These are phyloP conservation scores for Xenus cinereus DNA, from an alignment of 2,113 vertebrate genomes.

Conservation along the genomic window DNA sequence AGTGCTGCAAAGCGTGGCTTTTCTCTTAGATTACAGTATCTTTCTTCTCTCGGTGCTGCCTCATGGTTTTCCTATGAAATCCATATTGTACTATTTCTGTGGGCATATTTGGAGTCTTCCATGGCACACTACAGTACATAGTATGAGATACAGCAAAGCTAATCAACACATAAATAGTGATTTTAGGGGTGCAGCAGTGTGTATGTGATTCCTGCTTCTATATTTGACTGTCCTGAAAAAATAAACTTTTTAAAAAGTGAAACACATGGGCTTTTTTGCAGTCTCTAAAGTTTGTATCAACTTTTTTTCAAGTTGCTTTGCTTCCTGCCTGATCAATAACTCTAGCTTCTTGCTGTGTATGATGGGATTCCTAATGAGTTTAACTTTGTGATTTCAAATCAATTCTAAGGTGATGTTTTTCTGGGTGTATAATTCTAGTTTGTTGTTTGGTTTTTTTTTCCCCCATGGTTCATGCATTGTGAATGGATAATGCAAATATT, in stretches of 20 bases:
- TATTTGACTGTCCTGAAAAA: neutral
- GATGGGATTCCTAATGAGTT: neutral
- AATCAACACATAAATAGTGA: neutral
- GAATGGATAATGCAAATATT: neutral
- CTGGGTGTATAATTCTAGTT: neutral
- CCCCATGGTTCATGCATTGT: neutral
- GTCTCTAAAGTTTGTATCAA: neutral
- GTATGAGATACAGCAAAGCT: neutral
- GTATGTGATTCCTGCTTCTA: neutral
- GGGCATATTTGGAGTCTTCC: neutral
- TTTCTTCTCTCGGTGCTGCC: neutral
- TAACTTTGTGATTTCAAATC: neutral
- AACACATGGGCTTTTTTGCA: neutral
- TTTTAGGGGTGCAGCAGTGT: neutral
- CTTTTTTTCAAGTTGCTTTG: neutral
- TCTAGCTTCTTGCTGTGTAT: neutral
- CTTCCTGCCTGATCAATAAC: neutral
- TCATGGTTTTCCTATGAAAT: neutral
- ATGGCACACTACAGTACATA: accelerated
- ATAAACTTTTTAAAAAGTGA: neutral
- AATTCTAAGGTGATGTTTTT: neutral
- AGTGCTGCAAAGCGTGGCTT: neutral
- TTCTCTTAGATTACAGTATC: neutral
- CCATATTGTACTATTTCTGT: accelerated
- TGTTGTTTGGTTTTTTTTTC: neutral